These are phyloP conservation scores for Chaetodon trifascialis DNA, from an alignment of 2,113 vertebrate species.

Conservation along the genomic window DNA sequence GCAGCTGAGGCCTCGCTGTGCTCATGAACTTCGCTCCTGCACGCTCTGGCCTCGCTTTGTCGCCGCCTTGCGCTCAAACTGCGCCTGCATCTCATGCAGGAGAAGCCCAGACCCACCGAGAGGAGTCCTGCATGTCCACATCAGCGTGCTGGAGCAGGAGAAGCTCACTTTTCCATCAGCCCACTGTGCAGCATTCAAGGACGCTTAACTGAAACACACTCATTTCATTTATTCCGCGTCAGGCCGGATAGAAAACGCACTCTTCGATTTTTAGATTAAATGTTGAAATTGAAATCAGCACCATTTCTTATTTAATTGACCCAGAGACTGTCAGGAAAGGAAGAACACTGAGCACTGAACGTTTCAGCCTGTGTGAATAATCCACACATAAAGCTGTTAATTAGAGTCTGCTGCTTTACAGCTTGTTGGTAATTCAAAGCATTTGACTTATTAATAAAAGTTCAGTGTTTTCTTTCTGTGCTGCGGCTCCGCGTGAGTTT, in stretches of 20 bases:
- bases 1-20: slow-evolving; percentile 43
- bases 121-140: no score
- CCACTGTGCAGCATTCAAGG: background rate
- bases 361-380: background rate
- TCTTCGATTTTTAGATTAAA: background rate
- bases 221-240: background rate
- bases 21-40: slow-evolving; percentile 4
- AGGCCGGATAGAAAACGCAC: background rate
- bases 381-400: slow-evolving; percentile 7
- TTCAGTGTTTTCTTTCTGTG: background rate
- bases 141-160: background rate
- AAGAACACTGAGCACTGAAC: background rate
- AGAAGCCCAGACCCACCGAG: background rate
- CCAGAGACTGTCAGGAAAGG: background rate
- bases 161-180: fast-evolving
- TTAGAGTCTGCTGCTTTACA: background rate
- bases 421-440: background rate
- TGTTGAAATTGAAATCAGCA: background rate
- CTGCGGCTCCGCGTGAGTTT: background rate
- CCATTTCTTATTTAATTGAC: background rate
- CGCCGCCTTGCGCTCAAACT: slow-evolving; percentile 81
- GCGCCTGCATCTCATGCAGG: background rate
- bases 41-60: slow-evolving; percentile 68
- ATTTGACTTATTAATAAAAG: background rate
- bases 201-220: background rate